A percentile compares a stretch with the other conserved stretches of the same genome.
Conservation (phyloP, 2,888 invertebrate genomes). For the Leucozona laternaria region DNA sequence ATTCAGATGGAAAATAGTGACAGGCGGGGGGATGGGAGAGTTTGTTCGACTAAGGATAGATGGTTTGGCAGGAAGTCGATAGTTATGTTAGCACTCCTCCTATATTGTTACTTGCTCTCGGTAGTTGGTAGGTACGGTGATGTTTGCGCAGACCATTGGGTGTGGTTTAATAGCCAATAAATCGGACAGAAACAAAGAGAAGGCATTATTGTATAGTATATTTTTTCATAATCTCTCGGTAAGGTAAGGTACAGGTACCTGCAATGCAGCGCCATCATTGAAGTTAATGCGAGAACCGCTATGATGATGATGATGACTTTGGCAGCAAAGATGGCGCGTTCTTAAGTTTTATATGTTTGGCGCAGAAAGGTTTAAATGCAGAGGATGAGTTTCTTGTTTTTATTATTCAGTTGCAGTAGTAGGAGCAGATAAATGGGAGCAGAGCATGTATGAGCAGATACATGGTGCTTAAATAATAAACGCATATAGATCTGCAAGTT, state of each 20-base stretch:
- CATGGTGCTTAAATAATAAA: too few species aligned
- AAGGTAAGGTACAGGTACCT: constrained; percentile 33
- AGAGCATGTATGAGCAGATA: too few species aligned
- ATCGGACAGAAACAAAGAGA: constrained; percentile 30
- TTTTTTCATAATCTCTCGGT: constrained; percentile 9
- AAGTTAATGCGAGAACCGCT: background rate
- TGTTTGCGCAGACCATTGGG: constrained; percentile 37
- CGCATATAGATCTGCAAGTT: too few species aligned
- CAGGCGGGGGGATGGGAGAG: background rate
- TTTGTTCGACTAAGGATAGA: constrained; percentile 10
- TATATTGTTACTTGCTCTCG: constrained; percentile 32
- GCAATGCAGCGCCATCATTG: constrained; percentile 40
- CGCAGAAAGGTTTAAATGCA: background rate
- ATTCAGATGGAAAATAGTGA: constrained; percentile 4
- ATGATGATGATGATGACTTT: background rate
- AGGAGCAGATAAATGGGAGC: too few species aligned
- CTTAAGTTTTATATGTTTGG: constrained; percentile 16
- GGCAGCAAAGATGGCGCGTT: constrained; percentile 5
- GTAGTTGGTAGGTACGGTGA: constrained; percentile 14
- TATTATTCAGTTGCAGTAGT: too few species aligned
- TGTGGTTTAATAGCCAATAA: constrained; percentile 42
- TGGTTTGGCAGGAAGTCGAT: constrained; percentile 49
- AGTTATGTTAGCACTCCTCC: constrained; percentile 39
- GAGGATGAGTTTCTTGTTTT: background rate
- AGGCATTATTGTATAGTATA: too few species aligned